These are phyloP conservation scores for Hassar affinis DNA, from an alignment of 2,113 vertebrate species.

Conservation along the genomic window DNA sequence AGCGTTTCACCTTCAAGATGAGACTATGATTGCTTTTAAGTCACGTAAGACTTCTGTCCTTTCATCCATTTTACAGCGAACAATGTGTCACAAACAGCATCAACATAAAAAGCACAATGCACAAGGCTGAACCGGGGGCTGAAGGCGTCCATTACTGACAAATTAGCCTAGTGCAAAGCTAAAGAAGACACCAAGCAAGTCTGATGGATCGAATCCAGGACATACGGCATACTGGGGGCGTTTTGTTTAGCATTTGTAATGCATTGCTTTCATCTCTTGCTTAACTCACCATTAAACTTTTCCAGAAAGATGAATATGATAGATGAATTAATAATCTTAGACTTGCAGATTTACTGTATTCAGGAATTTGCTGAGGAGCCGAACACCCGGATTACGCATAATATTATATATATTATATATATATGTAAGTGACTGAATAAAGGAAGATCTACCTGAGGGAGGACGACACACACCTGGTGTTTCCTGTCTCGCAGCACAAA, in stretches of 20 bases:
- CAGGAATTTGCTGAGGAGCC: slow-evolving; percentile 6
- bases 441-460: slow-evolving; percentile 17
- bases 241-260: not conserved
- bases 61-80: not conserved
- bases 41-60: not conserved
- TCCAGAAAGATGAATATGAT: not conserved
- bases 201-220: not conserved
- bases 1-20: not conserved
- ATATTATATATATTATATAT: too few species aligned
- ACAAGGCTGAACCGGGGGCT: not conserved
- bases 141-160: not conserved
- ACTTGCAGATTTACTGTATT: slow-evolving; percentile 11
- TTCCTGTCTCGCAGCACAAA: not conserved
- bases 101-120: too few species aligned
- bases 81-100: not conserved
- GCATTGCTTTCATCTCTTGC: not conserved
- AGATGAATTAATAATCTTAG: not conserved
- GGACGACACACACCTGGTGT: slow-evolving; percentile 17
- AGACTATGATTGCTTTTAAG: not conserved
- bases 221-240: not conserved
- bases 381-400: slow-evolving; percentile 3
- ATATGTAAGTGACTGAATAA: slow-evolving; percentile 5
- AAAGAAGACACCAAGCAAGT: not conserved
- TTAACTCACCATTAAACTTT: not conserved
- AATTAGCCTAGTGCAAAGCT: not conserved